A percentile compares a stretch with the other conserved stretches of the same genome.
phyloP scores from a whole-genome alignment of 2,888 invertebrate species.

The Diabrotica balteata region DNA sequence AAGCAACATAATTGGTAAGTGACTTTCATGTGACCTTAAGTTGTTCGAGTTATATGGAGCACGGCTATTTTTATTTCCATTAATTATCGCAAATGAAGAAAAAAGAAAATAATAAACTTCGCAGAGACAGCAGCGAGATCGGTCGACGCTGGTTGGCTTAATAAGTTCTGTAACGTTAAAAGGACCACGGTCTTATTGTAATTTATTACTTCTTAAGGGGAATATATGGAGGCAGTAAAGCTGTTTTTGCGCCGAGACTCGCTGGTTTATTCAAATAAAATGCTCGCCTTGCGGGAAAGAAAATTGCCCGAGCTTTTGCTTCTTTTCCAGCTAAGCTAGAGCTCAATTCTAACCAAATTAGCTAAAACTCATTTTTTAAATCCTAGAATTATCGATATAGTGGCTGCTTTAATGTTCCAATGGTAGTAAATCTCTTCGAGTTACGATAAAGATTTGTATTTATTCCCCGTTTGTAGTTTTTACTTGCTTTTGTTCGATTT shows the following conservation, averaged over 20 bases:
- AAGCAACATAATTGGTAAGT: too few relatives aligned
- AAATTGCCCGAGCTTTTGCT: slow-evolving; percentile 27
- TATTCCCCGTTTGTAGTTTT: not conserved
- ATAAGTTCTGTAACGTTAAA: slow-evolving; percentile 38
- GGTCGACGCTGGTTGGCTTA: slow-evolving; percentile 20
- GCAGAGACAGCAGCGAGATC: not conserved
- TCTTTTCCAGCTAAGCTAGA: not conserved
- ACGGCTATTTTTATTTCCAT: too few relatives aligned
- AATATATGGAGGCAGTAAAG: slow-evolving; percentile 42
- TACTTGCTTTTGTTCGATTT: too few relatives aligned
- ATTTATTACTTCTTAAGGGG: slow-evolving; percentile 43
- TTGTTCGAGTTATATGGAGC: too few relatives aligned
- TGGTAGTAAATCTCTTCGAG: not conserved
- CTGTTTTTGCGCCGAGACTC: slow-evolving; percentile 36
- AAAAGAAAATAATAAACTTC: not conserved
- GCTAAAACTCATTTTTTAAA: slow-evolving; percentile 13
- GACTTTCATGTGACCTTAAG: too few relatives aligned
- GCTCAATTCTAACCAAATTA: slow-evolving; percentile 18
- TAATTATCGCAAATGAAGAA: not conserved
- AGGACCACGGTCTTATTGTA: slow-evolving; percentile 39
- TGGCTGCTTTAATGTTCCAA: slow-evolving; percentile 2
- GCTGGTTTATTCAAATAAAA: slow-evolving; percentile 43
- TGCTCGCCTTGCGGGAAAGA: slow-evolving; percentile 28
- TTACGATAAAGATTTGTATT: not conserved
- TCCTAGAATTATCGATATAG: slow-evolving; percentile 1